Percentiles rank a stretch among this genome's conserved stretches.
These are phyloP conservation scores for Brachionus rubens DNA, from an alignment of 1,140 invertebrate species.

Conservation along the genomic window DNA sequence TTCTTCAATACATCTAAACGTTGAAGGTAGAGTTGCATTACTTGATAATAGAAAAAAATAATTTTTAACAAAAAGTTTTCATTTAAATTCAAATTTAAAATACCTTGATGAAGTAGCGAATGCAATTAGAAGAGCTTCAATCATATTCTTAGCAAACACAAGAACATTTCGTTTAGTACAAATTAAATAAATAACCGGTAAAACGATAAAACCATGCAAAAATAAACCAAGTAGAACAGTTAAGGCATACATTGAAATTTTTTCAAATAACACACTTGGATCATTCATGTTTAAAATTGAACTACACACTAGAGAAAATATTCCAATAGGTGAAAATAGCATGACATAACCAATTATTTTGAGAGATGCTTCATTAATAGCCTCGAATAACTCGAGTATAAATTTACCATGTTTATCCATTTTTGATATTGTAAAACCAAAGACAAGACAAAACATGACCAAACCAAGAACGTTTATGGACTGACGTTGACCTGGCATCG, in stretches of 20 bases:
- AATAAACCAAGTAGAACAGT: constrained; percentile 83
- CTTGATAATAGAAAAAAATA: constrained; percentile 61
- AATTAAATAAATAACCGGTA: constrained; percentile 69
- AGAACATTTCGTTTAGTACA: constrained; percentile 65
- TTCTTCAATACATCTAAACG: constrained; percentile 87
- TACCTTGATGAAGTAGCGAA: constrained; percentile 62
- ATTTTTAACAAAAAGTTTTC: not conserved
- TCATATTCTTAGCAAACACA: constrained; percentile 64
- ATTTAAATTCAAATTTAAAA: constrained; percentile 52
- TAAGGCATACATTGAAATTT: constrained; percentile 82
- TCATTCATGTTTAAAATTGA: constrained; percentile 84
- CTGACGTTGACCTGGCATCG: constrained; percentile 32
- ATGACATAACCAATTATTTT: constrained; percentile 49
- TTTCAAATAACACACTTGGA: constrained; percentile 73
- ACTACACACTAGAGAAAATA: constrained; percentile 81
- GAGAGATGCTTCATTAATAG: constrained; percentile 49
- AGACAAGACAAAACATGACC: constrained; percentile 50
- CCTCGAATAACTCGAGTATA: constrained; percentile 49
- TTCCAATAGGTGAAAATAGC: constrained; percentile 78
- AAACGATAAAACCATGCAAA: constrained; percentile 80
- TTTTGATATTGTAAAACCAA: constrained; percentile 49
- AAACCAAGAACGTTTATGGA: constrained; percentile 51
- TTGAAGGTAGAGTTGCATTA: constrained; percentile 87
- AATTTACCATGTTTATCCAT: constrained; percentile 49
- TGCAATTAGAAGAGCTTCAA: constrained; percentile 66